phyloP scores from a whole-genome alignment of 2,888 invertebrate species.

The Penaeus monodon region DNA sequence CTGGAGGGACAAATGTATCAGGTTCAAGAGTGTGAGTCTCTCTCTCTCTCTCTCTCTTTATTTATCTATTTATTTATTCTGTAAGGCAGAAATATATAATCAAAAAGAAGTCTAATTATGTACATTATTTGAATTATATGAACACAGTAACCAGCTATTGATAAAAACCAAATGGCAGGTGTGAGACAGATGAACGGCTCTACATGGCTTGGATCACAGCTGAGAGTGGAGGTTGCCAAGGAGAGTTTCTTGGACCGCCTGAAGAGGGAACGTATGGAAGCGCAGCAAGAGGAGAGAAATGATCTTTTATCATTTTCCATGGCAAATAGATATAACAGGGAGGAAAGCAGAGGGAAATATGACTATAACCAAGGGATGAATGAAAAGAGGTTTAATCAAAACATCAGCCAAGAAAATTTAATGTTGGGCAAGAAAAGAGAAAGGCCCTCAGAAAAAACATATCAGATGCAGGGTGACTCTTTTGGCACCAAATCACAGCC shows the following conservation, averaged over 20 bases:
- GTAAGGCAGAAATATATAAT: no score
- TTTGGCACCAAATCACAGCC: not conserved
- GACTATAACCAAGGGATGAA: no score
- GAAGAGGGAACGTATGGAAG: constrained; percentile 52
- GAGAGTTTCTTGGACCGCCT: constrained; percentile 63
- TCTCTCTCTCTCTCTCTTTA: not conserved
- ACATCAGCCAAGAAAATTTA: no score
- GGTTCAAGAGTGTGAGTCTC: constrained; percentile 36
- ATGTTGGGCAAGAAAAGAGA: no score
- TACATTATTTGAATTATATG: not conserved
- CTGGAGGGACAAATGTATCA: constrained; percentile 17
- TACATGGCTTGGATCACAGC: constrained; percentile 32
- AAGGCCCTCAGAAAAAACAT: no score
- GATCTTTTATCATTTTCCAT: no score
- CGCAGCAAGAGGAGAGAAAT: not conserved
- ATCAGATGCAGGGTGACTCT: no score
- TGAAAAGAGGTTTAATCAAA: no score
- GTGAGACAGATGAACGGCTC: constrained; percentile 51
- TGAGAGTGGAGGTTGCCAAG: constrained; percentile 60
- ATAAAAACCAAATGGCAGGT: constrained; percentile 30
- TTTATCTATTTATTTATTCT: no score
- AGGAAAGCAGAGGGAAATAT: no score
- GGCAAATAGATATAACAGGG: no score
- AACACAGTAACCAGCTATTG: not conserved
- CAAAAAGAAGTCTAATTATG: not conserved